Conservation (phyloP, 1,140 invertebrate species). For the Matsumurasca onukii region DNA sequence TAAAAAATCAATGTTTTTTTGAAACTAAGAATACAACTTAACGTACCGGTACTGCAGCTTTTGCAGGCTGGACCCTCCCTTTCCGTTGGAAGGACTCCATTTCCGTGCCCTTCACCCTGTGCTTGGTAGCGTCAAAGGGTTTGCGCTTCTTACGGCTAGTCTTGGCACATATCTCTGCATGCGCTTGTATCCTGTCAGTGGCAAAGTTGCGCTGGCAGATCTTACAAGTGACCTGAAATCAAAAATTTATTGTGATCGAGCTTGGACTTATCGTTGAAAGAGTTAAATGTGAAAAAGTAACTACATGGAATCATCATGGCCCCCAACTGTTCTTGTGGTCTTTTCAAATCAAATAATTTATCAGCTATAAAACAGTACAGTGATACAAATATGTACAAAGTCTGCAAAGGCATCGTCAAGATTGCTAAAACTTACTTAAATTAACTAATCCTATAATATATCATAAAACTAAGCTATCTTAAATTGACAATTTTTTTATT, state of each 20-base stretch:
- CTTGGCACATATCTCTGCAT: slow-evolving; percentile 78
- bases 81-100: slow-evolving; percentile 70
- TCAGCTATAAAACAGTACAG: too few relatives aligned
- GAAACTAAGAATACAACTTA: too few relatives aligned
- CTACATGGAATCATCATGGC: too few relatives aligned
- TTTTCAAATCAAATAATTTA: too few relatives aligned
- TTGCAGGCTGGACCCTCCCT: slow-evolving; percentile 39
- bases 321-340: too few relatives aligned
- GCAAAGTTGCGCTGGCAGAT: slow-evolving; percentile 74
- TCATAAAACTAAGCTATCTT: neutral
- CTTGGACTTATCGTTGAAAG: too few relatives aligned
- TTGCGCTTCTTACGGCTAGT: slow-evolving; percentile 77
- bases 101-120: slow-evolving; percentile 84
- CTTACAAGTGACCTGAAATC: slow-evolving; percentile 50
- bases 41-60: slow-evolving; percentile 47
- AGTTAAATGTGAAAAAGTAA: too few relatives aligned
- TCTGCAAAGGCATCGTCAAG: too few relatives aligned
- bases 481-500: neutral
- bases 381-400: too few relatives aligned
- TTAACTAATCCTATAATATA: neutral
- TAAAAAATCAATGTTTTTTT: too few relatives aligned
- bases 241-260: too few relatives aligned
- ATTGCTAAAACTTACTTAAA: too few relatives aligned
- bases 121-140: slow-evolving; percentile 82
- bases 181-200: slow-evolving; percentile 73